Evolutionary conservation across 2,113 vertebrate genomes (phyloP), one percentile per base, ranked within the genome.

Genomic region (Hemicordylus capensis): DNA sequence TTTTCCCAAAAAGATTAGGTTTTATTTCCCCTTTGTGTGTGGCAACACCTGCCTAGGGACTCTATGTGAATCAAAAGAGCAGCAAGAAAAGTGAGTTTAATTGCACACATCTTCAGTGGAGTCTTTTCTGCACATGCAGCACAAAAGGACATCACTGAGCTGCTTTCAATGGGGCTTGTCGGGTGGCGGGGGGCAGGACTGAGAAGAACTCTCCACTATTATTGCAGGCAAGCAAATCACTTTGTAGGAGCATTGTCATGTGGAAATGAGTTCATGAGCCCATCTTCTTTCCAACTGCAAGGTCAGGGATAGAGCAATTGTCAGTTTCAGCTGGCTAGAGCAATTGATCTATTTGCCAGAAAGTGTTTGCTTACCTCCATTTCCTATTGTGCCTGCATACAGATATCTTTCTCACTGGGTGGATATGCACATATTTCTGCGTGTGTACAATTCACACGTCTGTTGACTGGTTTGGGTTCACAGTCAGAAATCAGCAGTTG

Each of bases 1-100:
- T 46, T 87, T 4, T 88, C 89, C 89, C 94, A 91, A 90, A 61
- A 94, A 91, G 95, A 89, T 94, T 88, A 91, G 90, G 90, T 64
- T 94, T 95, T 90, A 93, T 48, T 48, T 26, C 84, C 51, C 84
- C 63, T 95, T 95, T 96, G 92, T 95, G 91, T 93, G 88, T 92
- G 89, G 93, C 95, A 95, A 94, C 96, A 96, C 95, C 96, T 96
- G 95, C 95, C 94, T 86, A 90, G 88, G 92, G 94, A 91, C 90
- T 93, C 93, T 93, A 88, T 94, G 93, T 91, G 93, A 95, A 95
- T 96, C 94, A 97, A 95, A 97, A 96, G 96, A 96, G 95, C 96
- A 96, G 92, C 94, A 95, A 96, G 94, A 91, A 96, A 96, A 97
- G 94, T 96, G 95, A 91, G 94, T 96, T 96, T 96, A 96, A 97